Base-by-base conservation (phyloP, 2,113 vertebrate genomes). In the Trogon melanurus region DNA sequence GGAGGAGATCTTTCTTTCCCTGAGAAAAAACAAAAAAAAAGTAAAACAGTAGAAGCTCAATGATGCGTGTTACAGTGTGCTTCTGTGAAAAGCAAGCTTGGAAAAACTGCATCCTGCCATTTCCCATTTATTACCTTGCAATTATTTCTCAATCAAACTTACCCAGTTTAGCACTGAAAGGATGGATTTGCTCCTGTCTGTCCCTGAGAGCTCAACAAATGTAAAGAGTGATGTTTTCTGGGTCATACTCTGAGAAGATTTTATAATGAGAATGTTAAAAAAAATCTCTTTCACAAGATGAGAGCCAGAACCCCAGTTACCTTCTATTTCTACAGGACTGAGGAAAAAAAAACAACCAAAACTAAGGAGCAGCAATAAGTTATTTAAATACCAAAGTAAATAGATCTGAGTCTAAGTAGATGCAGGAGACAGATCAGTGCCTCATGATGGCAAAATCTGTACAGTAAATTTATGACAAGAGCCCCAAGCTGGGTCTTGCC, bases 341-440 rank as follows among this genome's bases (percentile, higher is more conserved):
- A 85, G 50, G 71, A 71, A 81, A 13, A 4, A 36, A 41, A 41
- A 41, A 41, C 9, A 41, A 5, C 5, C 69, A 12, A 41, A 41
- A 41, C 65, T 45, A 1, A 89, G 88, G 61, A 72, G 69, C 0
- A 79, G 5, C 61, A 65, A 57, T 29, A 76, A 36, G 41, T 75
- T 93, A 87, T 95, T 94, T 92, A 91, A 88, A 93, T 79, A 90
- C 32, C 53, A 88, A 94, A 94, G 44, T 16, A 36, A 86, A 71
- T 6, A 78, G 85, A 78, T 78, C 74, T 81, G 25, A 73, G 62
- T 13, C 44, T 36, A 26, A 73, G 85, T 4, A 56, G 83, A 41
- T 0, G 2, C 15, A 69, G 51, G 57, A 30, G 64, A 56, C 5
- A 41, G 57, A 56, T 57, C 64, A 19, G 18, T 54, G 48, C 36